phyloP scores from a whole-genome alignment of 1,140 invertebrate species.

The Drosophila dunni region DNA sequence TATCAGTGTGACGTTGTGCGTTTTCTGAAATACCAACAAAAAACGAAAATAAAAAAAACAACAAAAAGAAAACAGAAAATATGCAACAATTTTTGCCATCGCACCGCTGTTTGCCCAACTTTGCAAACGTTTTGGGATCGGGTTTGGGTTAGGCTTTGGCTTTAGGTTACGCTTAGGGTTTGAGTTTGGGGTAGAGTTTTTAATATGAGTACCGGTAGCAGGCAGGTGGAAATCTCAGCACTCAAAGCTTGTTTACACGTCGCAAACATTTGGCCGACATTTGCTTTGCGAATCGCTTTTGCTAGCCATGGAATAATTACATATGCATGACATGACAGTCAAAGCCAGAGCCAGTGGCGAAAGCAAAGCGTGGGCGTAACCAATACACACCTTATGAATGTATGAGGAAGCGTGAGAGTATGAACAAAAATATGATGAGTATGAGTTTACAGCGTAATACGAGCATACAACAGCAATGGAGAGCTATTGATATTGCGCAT shows the following conservation, averaged over 20 bases:
- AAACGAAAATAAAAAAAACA: neutral
- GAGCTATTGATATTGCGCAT: conserved; percentile 66
- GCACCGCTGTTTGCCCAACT: conserved; percentile 65
- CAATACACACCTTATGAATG: conserved; percentile 53
- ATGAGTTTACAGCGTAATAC: conserved; percentile 2
- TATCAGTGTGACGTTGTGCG: neutral
- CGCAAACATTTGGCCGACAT: conserved; percentile 68
- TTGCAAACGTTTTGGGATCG: conserved; percentile 36
- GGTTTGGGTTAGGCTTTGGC: neutral
- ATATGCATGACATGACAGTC: conserved; percentile 78
- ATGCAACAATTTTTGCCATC: conserved; percentile 77
- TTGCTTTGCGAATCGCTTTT: conserved; percentile 69
- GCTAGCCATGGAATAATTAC: conserved; percentile 74
- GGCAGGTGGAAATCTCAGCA: conserved; percentile 38
- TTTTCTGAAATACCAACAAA: neutral
- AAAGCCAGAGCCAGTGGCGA: conserved; percentile 70
- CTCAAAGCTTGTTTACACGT: conserved; percentile 76
- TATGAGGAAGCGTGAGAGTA: conserved; percentile 4
- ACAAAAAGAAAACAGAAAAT: conserved; percentile 44
- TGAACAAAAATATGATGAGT: conserved; percentile 6
- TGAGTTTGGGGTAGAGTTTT: conserved; percentile 29
- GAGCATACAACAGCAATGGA: conserved; percentile 20
- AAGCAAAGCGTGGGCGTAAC: conserved; percentile 72
- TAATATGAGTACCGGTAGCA: conserved; percentile 48
- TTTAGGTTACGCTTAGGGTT: neutral